These are phyloP conservation scores for Strigops habroptila DNA, from an alignment of 2,113 vertebrate species.

Conservation along the genomic window DNA sequence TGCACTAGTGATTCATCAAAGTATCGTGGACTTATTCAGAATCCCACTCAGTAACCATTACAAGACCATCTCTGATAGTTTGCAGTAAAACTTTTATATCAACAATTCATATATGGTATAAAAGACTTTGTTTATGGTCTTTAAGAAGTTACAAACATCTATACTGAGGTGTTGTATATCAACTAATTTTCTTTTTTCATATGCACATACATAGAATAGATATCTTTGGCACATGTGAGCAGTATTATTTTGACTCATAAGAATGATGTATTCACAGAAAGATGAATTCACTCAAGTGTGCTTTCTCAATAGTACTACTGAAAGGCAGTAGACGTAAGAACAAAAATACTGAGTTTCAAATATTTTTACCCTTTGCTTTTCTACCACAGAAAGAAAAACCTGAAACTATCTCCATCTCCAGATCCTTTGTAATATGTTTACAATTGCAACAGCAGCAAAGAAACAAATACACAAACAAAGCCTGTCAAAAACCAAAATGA, in stretches of 20 bases:
- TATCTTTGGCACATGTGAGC: not conserved
- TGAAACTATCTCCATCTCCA: not conserved
- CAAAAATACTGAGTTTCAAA: not conserved
- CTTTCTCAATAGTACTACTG: not conserved
- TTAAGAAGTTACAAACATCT: not conserved
- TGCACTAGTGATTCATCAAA: not conserved
- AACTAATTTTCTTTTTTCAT: not conserved
- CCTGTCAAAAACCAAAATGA: not conserved
- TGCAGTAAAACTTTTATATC: not conserved
- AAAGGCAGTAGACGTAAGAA: slow-evolving; percentile 5
- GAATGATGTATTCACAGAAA: not conserved
- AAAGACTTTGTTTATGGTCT: not conserved
- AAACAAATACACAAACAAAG: not conserved
- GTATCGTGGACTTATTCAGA: not conserved
- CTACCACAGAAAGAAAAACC: not conserved
- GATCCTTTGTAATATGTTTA: not conserved
- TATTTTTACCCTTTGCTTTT: not conserved
- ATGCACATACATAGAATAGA: not conserved
- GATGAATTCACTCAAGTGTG: not conserved
- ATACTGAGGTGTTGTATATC: not conserved
- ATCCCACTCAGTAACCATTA: not conserved
- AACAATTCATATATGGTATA: not conserved
- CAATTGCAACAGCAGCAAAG: not conserved
- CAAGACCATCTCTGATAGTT: not conserved
- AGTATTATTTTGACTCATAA: not conserved